Evolutionary conservation across 2,888 invertebrate species (phyloP).

Genomic region (Diarsia mendica): DNA sequence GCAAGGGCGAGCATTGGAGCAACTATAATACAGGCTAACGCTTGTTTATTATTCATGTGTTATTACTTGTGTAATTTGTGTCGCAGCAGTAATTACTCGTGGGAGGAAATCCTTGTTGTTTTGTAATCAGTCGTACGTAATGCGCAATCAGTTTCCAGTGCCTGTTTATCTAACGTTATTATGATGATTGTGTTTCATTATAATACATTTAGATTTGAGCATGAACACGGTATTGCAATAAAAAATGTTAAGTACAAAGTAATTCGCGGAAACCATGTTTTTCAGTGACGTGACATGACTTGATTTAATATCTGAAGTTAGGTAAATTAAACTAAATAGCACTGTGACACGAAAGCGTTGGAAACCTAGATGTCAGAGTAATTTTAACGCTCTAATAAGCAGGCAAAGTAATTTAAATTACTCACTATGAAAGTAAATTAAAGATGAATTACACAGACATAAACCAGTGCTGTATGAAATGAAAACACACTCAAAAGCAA

Average conservation of each 20-base stretch:
- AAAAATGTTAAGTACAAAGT: constrained; percentile 70
- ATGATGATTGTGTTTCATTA: constrained; percentile 86
- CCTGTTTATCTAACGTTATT: constrained; percentile 83
- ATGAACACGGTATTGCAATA: constrained; percentile 66
- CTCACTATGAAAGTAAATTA: constrained; percentile 49
- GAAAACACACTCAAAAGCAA: constrained; percentile 48
- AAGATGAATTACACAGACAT: constrained; percentile 62
- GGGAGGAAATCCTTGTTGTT: constrained; percentile 86
- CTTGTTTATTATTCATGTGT: constrained; percentile 80
- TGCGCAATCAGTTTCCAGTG: constrained; percentile 79
- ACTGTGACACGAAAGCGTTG: constrained; percentile 28
- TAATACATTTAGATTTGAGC: constrained; percentile 82
- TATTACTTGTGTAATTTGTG: constrained; percentile 84
- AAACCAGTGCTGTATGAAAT: constrained; percentile 53
- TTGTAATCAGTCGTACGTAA: constrained; percentile 82
- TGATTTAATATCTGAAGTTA: constrained; percentile 49
- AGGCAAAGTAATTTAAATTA: constrained; percentile 47
- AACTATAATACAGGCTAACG: constrained; percentile 35
- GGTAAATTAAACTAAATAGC: constrained; percentile 18
- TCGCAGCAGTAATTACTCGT: constrained; percentile 82
- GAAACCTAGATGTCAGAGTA: constrained; percentile 13
- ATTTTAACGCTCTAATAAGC: constrained; percentile 51
- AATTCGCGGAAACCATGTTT: constrained; percentile 70
- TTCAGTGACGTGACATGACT: constrained; percentile 35
- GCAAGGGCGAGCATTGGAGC: constrained; percentile 50